These are phyloP conservation scores for Rhynchophorus ferrugineus DNA, from an alignment of 1,140 invertebrate genomes.

Conservation along the genomic window DNA sequence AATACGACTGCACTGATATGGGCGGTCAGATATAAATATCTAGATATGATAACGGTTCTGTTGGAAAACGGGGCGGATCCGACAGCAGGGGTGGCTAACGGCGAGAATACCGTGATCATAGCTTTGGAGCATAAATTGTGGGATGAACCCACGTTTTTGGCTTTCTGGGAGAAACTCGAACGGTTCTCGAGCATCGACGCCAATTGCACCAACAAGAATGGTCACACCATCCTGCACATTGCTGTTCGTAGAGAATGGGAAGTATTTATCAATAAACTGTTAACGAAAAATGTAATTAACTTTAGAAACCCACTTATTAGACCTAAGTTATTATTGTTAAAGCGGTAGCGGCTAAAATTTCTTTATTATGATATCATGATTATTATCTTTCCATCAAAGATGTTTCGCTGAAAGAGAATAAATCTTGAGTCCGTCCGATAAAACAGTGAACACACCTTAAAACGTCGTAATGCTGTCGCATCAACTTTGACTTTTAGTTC, in stretches of 20 bases:
- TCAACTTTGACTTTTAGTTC: too few relatives aligned
- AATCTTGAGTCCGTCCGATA: too few relatives aligned
- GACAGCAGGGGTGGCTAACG: slow-evolving; percentile 30
- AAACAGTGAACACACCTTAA: too few relatives aligned
- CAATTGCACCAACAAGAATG: slow-evolving; percentile 34
- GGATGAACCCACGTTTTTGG: slow-evolving; percentile 37
- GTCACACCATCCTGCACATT: slow-evolving; percentile 37
- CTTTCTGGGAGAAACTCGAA: slow-evolving; percentile 35
- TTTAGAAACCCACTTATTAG: too few relatives aligned
- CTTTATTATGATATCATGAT: too few relatives aligned
- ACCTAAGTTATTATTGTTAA: too few relatives aligned
- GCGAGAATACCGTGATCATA: slow-evolving; percentile 36
- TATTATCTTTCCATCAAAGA: too few relatives aligned
- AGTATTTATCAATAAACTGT: slow-evolving; percentile 29
- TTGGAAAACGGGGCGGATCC: slow-evolving; percentile 36
- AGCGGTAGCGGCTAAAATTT: too few relatives aligned
- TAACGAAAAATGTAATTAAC: slow-evolving; percentile 27
- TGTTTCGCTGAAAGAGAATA: too few relatives aligned
- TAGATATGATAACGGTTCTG: slow-evolving; percentile 37
- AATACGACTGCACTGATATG: slow-evolving; percentile 36
- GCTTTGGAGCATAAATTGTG: slow-evolving; percentile 35
- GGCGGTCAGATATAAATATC: slow-evolving; percentile 37
- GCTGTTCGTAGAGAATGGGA: slow-evolving; percentile 37
- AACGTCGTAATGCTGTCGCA: too few relatives aligned
- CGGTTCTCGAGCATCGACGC: slow-evolving; percentile 25